Evolutionary conservation across 2,888 invertebrate genomes (phyloP).

Genomic region (Tipula helvola): DNA sequence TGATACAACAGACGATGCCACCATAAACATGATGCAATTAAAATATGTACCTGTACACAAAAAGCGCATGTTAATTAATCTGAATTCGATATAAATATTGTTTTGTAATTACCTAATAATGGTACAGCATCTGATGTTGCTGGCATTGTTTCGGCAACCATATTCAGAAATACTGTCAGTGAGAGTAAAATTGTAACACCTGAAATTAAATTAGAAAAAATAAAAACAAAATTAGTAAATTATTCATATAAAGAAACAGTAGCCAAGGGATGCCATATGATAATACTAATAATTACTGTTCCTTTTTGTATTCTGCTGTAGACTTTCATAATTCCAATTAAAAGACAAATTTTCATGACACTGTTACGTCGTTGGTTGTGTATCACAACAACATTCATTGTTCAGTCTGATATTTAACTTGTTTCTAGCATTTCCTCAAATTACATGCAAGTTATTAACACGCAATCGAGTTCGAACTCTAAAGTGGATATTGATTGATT

Average conservation of each 20-base stretch:
- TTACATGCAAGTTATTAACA: too few species aligned
- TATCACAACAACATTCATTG: too few species aligned
- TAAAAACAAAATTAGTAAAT: neutral
- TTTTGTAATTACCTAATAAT: slow-evolving; percentile 47
- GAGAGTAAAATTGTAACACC: slow-evolving; percentile 96
- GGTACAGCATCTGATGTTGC: slow-evolving; percentile 92
- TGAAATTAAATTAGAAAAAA: slow-evolving; percentile 27
- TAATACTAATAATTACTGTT: neutral
- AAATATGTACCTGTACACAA: slow-evolving; percentile 75
- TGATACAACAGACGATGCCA: slow-evolving; percentile 94
- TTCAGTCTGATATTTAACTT: too few species aligned
- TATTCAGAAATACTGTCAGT: slow-evolving; percentile 94
- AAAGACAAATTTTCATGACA: neutral
- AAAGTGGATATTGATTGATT: too few species aligned
- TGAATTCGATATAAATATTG: neutral
- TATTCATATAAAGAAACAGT: neutral
- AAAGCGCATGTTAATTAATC: neutral
- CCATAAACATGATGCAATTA: slow-evolving; percentile 99
- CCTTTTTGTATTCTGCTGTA: neutral
- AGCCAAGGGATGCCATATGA: neutral
- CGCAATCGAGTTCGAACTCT: too few species aligned
- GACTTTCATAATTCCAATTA: neutral
- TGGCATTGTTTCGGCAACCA: slow-evolving; percentile 98
- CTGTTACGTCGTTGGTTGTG: neutral
- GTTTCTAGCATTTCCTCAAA: too few species aligned